Evolutionary conservation across 2,113 vertebrate genomes (phyloP).

Genomic region (Hippocampus abdominalis): DNA sequence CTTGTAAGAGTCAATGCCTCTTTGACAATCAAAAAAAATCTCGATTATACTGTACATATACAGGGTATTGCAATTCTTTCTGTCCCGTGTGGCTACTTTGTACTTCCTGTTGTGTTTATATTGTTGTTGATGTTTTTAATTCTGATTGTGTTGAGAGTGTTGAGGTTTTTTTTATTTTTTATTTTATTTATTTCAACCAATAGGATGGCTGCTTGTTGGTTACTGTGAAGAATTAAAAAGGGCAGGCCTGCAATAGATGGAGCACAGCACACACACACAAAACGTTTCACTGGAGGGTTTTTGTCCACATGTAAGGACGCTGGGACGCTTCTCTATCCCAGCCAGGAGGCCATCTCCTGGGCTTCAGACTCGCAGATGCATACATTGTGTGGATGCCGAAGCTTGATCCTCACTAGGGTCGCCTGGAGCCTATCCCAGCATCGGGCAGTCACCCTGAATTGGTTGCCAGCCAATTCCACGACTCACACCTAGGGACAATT

Average conservation of each 20-base stretch:
- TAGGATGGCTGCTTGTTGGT: conserved; percentile 58
- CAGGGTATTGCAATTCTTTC: not conserved
- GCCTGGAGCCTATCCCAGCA: too few species aligned
- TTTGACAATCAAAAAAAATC: conserved; percentile 1
- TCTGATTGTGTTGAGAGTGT: conserved; percentile 36
- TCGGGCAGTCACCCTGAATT: too few species aligned
- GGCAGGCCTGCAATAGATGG: conserved; percentile 75
- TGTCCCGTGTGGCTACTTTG: not conserved
- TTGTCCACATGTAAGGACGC: not conserved
- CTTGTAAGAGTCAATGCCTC: not conserved
- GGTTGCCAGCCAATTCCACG: too few species aligned
- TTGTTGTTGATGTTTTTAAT: conserved; percentile 54
- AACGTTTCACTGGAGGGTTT: not conserved
- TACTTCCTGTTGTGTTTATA: conserved; percentile 49
- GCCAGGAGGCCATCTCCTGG: not conserved
- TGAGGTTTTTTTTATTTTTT: conserved; percentile 16
- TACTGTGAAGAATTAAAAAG: conserved; percentile 61
- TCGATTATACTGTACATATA: not conserved
- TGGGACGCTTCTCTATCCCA: not conserved
- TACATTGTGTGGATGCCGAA: too few species aligned
- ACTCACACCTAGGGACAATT: too few species aligned
- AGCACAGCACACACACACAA: conserved; percentile 17
- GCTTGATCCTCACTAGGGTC: too few species aligned
- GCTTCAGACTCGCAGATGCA: not conserved
- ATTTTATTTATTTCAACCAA: conserved; percentile 38